A percentile compares a stretch with the other conserved stretches of the same genome.
phyloP scores from a whole-genome alignment of 2,113 vertebrate genomes.

The Macaca mulatta region DNA sequence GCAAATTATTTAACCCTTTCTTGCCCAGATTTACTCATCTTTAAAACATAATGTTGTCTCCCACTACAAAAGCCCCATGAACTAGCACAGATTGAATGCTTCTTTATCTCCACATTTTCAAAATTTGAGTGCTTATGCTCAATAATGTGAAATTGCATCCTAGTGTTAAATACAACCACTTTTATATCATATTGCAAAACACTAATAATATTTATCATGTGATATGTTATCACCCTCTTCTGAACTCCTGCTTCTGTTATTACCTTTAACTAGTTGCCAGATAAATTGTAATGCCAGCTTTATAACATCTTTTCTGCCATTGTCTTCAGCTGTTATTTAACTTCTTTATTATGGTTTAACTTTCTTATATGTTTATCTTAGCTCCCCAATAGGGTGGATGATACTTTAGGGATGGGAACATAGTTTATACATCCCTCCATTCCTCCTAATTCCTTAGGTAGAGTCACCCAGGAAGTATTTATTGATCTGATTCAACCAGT shows the following conservation, averaged over 20 bases:
- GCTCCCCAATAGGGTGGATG: not conserved
- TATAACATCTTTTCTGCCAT: conserved; percentile 20
- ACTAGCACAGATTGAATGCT: conserved; percentile 9
- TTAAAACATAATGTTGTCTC: conserved; percentile 44
- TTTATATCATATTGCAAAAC: not conserved
- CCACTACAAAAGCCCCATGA: not conserved
- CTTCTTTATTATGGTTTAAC: conserved; percentile 23
- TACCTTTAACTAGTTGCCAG: not conserved
- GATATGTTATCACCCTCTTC: not conserved
- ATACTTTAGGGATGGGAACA: not conserved
- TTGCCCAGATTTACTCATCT: conserved; percentile 21
- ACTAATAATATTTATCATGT: not conserved
- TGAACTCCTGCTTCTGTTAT: conserved; percentile 36
- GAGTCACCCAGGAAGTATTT: not conserved
- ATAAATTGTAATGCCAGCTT: conserved; percentile 17
- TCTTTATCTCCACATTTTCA: not conserved
- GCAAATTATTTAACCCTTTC: conserved; percentile 23
- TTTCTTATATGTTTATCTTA: conserved; percentile 39
- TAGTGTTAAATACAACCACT: not conserved
- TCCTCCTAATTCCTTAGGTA: conserved; percentile 23
- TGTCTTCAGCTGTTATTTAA: conserved; percentile 42
- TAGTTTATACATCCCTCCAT: not conserved
- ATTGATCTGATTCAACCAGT: conserved; percentile 16
- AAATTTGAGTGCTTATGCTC: not conserved
- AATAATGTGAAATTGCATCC: conserved; percentile 25